Percentiles rank a stretch among this genome's conserved stretches.
Evolutionary conservation across 2,113 vertebrate species (phyloP).

Genomic region (Podocnemis expansa): DNA sequence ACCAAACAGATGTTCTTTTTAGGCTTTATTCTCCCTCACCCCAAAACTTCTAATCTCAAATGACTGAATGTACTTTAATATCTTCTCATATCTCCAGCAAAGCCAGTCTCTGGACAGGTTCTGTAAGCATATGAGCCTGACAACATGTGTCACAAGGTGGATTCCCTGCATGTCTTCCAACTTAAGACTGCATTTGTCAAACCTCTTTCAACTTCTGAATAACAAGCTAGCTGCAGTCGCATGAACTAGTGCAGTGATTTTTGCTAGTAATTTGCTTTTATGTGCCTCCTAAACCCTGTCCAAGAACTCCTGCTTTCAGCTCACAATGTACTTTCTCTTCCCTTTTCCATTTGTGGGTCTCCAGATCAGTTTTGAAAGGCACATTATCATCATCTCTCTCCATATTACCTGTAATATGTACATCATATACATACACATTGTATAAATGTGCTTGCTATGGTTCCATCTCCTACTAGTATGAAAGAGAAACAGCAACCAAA

Average conservation of each 20-base stretch:
- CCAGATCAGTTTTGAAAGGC: background rate
- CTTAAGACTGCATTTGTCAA: background rate
- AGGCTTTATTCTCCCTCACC: background rate
- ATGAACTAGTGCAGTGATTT: background rate
- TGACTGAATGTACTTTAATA: background rate
- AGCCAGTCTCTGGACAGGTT: background rate
- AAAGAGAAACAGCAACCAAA: constrained; percentile 31
- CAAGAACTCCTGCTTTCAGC: background rate
- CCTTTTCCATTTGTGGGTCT: background rate
- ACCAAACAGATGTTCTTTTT: background rate
- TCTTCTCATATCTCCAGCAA: background rate
- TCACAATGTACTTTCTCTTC: background rate
- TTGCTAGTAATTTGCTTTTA: background rate
- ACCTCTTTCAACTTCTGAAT: background rate
- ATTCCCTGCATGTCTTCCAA: background rate
- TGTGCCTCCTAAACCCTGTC: background rate
- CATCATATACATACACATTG: background rate
- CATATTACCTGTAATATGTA: background rate
- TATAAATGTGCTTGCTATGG: background rate
- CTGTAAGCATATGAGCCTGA: background rate
- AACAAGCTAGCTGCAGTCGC: background rate
- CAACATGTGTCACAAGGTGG: background rate
- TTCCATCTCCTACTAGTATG: constrained; percentile 29
- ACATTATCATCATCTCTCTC: background rate
- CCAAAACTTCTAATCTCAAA: background rate